Evolutionary conservation across 2,797 vertebrate species (phyloP).

Genomic region (Mallotus villosus): DNA sequence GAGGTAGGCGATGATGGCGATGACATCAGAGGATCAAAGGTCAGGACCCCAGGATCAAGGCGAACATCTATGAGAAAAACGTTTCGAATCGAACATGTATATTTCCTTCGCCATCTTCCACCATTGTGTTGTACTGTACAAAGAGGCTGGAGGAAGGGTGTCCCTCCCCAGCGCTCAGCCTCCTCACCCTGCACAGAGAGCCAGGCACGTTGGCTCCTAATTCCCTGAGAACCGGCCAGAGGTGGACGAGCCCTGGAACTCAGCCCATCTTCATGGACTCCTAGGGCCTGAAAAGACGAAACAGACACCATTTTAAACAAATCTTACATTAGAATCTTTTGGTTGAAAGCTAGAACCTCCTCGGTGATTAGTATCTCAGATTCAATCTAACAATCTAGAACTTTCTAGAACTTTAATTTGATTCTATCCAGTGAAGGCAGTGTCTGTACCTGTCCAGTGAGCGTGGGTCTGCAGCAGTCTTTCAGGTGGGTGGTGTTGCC

Average conservation of each 20-base stretch:
- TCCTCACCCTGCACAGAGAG: slow-evolving; percentile 77
- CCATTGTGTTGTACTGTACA: background rate
- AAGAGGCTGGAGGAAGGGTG: background rate
- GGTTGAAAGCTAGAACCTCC: background rate
- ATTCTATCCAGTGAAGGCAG: background rate
- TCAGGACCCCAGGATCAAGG: slow-evolving; percentile 45
- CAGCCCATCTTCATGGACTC: slow-evolving; percentile 55
- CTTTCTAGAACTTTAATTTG: background rate
- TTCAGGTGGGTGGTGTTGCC: slow-evolving; percentile 75
- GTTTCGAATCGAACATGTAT: background rate
- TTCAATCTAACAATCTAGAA: background rate
- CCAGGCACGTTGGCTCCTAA: slow-evolving; percentile 67
- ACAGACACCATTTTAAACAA: background rate
- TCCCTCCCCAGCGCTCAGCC: background rate
- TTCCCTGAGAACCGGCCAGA: slow-evolving; percentile 70
- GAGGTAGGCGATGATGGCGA: slow-evolving; percentile 52
- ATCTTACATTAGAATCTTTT: background rate
- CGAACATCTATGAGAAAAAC: slow-evolving; percentile 57
- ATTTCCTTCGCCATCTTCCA: background rate
- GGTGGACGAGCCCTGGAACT: slow-evolving; percentile 72
- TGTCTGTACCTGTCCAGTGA: slow-evolving; percentile 55
- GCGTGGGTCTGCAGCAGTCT: slow-evolving; percentile 44
- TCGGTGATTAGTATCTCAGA: background rate
- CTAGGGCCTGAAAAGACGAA: slow-evolving; percentile 56
- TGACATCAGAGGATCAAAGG: slow-evolving; percentile 62